These are phyloP conservation scores for Apantesis nais DNA, from an alignment of 2,888 invertebrate species.

Conservation along the genomic window DNA sequence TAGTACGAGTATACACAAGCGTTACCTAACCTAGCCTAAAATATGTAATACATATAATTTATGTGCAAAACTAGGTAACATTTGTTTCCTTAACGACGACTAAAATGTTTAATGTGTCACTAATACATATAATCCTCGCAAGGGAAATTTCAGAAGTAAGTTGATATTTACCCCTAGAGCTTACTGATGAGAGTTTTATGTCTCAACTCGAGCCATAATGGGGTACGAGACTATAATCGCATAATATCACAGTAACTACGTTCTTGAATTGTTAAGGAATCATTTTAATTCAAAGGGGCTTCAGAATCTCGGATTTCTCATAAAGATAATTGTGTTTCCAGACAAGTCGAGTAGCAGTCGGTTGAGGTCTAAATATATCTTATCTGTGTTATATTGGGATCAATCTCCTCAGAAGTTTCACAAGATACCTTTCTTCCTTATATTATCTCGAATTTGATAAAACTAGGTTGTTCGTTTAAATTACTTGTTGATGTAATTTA, in stretches of 20 bases:
- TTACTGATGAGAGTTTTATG: constrained; percentile 18
- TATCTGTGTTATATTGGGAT: not conserved
- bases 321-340: constrained; percentile 12
- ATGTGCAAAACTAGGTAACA: constrained; percentile 4
- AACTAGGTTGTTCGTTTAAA: not conserved
- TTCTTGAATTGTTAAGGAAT: constrained; percentile 13
- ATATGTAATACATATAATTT: constrained; percentile 14
- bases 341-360: constrained; percentile 9
- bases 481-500: not conserved
- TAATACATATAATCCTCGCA: constrained; percentile 8
- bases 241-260: constrained; percentile 12
- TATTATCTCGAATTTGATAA: not conserved
- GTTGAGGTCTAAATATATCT: constrained; percentile 9
- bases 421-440: not conserved
- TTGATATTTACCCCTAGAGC: constrained; percentile 14
- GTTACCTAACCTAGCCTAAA: not conserved
- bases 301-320: constrained; percentile 19
- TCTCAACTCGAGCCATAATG: constrained; percentile 13
- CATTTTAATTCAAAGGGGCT: constrained; percentile 10
- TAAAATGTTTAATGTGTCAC: constrained; percentile 8
- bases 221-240: constrained; percentile 14
- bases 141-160: constrained; percentile 10
- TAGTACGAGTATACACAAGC: not conserved
- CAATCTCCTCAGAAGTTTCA: not conserved
- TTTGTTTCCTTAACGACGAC: constrained; percentile 5